A percentile compares a stretch with the other conserved stretches of the same genome.
These are phyloP conservation scores for Patella ulyssiponensis DNA, from an alignment of 2,888 invertebrate genomes.

Conservation along the genomic window DNA sequence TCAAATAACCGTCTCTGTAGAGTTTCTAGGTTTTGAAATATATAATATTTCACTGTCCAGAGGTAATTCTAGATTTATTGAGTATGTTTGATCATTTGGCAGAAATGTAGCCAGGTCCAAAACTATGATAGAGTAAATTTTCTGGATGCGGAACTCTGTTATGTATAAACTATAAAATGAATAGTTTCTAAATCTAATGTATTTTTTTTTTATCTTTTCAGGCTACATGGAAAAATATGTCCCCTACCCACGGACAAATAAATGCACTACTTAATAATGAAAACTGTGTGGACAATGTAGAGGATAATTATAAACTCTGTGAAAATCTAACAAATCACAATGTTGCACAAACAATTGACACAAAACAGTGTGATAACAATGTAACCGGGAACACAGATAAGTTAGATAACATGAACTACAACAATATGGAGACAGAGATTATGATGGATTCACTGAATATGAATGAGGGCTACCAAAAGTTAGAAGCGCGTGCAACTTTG, in stretches of 20 bases:
- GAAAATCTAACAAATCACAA: too few relatives aligned
- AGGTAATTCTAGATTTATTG: too few relatives aligned
- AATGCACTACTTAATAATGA: neutral
- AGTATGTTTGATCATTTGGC: too few relatives aligned
- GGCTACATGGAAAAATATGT: constrained; percentile 52
- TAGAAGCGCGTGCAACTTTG: constrained; percentile 16
- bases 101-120: too few relatives aligned
- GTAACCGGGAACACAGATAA: neutral
- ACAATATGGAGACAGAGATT: constrained; percentile 36
- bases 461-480: constrained; percentile 4
- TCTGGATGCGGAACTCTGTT: too few relatives aligned
- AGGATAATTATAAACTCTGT: neutral
- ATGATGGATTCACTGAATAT: constrained; percentile 15
- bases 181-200: neutral
- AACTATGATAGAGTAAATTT: too few relatives aligned
- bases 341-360: too few relatives aligned
- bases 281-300: neutral
- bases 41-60: too few relatives aligned
- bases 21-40: too few relatives aligned
- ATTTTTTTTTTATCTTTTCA: constrained; percentile 32
- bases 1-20: too few relatives aligned
- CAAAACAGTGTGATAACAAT: neutral
- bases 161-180: too few relatives aligned
- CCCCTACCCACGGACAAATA: constrained; percentile 29
- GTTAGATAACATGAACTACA: constrained; percentile 11